These are phyloP conservation scores for Crossoptilon crossoptilon DNA, from an alignment of 2,797 vertebrate species.

Conservation along the genomic window DNA sequence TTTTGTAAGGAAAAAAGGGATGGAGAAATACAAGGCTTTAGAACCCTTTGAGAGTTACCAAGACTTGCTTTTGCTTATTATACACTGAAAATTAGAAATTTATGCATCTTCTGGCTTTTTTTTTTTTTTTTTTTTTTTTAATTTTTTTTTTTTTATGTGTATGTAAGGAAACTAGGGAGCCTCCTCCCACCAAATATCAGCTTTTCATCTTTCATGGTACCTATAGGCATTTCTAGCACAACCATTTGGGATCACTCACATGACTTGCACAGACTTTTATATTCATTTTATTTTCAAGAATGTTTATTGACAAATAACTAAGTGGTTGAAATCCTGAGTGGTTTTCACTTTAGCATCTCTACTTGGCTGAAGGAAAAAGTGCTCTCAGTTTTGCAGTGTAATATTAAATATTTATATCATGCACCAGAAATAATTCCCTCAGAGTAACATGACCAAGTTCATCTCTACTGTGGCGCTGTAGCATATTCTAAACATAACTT, in stretches of 20 bases:
- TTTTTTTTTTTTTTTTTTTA: no score
- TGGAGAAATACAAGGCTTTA: accelerated
- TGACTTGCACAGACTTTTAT: not conserved
- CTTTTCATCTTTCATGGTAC: not conserved
- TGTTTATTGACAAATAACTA: not conserved
- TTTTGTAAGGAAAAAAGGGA: not conserved
- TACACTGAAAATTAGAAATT: not conserved
- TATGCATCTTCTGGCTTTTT: not conserved
- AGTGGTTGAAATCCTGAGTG: not conserved
- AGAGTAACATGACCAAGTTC: not conserved
- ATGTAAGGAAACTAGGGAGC: not conserved
- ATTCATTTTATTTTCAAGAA: not conserved
- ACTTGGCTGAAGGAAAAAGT: not conserved
- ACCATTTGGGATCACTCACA: not conserved
- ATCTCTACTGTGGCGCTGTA: not conserved
- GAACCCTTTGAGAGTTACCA: not conserved
- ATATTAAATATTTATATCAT: not conserved
- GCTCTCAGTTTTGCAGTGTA: not conserved
- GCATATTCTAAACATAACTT: not conserved
- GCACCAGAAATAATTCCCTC: not conserved
- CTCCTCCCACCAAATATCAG: not conserved
- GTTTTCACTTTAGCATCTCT: not conserved
- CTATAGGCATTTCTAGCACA: not conserved
- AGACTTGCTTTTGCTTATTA: not conserved
- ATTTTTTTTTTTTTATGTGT: no score